phyloP scores from a whole-genome alignment of 2,888 invertebrate genomes.

The Eurytoma californica region DNA sequence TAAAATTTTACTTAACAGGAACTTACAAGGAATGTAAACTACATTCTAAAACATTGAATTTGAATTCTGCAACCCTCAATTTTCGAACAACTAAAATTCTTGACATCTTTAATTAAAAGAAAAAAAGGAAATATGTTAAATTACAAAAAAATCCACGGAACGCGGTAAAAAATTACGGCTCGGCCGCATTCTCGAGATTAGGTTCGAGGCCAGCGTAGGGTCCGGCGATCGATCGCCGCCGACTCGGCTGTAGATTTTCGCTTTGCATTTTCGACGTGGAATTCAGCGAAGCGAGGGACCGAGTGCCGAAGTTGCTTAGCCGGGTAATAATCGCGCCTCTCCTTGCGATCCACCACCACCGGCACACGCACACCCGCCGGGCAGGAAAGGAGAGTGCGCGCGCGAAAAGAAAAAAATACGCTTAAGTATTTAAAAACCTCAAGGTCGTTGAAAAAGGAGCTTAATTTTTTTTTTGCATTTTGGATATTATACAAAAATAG shows the following conservation, averaged over 20 bases:
- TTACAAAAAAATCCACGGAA: background rate
- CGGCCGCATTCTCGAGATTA: background rate
- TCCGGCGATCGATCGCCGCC: constrained; percentile 20
- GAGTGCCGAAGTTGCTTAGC: constrained; percentile 51
- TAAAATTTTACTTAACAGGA: too few relatives aligned
- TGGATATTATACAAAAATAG: constrained; percentile 54
- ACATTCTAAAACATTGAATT: too few relatives aligned
- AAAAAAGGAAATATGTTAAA: background rate
- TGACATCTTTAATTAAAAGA: too few relatives aligned
- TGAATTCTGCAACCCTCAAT: too few relatives aligned
- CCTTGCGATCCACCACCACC: background rate
- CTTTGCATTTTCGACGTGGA: constrained; percentile 10
- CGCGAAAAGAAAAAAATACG: constrained; percentile 25
- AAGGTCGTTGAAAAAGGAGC: constrained; percentile 37
- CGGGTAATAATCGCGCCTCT: constrained; percentile 18
- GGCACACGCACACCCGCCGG: too few relatives aligned
- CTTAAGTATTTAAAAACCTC: background rate
- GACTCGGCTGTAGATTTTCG: constrained; percentile 15
- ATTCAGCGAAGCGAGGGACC: constrained; percentile 50
- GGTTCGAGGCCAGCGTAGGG: constrained; percentile 7
- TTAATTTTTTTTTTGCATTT: constrained; percentile 31
- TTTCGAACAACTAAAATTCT: too few relatives aligned
- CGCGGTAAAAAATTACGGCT: background rate
- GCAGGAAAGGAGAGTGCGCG: too few relatives aligned
- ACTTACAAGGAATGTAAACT: too few relatives aligned